Evolutionary conservation across 2,113 vertebrate genomes (phyloP), one percentile per base, ranked within the genome.

Genomic region (Equus przewalskii): DNA sequence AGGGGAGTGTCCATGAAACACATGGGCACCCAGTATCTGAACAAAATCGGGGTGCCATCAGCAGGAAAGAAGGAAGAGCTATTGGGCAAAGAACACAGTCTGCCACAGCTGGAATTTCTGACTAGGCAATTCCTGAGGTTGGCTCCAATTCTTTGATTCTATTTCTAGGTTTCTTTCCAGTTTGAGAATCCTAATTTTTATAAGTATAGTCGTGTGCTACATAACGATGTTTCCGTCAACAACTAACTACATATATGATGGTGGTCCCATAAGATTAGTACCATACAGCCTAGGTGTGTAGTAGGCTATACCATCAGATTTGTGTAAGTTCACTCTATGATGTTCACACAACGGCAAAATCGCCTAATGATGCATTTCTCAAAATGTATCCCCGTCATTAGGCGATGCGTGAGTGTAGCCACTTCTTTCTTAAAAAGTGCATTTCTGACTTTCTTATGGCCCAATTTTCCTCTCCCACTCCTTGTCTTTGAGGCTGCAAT

Each of bases 121-220:
- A 64, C 30, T 28, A 18, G 51, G 41, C 11, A 36, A 6, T 36
- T 78, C 10, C 36, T 30, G 28, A 82, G 49, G 4, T 54, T 16
- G 46, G n/a, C 67, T 60, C 26, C 36, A 78, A 49, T 22, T 60
- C 67, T 76, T 85, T 64, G 28, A 88, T 91, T 91, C 51, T 76
- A 51, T 86, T 82, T 96, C 83, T 89, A 89, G 33, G 33, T 1
- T 92, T 91, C 79, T 87, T 92, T 79, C 65, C 67, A 92, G 33
- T 60, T 88, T 62, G 24, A 96, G 64, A 85, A 79, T 54, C 58
- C 51, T 73, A n/a, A 46, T 81, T 86, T 86, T 64, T 81, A 3
- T 54, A 95, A 62, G 79, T 49, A 54, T 3, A 54, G 51, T 12
- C 51, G 3, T 54, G 51, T 54, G 51, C 51, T 14, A 54, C 12